These are phyloP conservation scores for Pollachius pollachius DNA, from an alignment of 2,113 vertebrate species.

Conservation along the genomic window DNA sequence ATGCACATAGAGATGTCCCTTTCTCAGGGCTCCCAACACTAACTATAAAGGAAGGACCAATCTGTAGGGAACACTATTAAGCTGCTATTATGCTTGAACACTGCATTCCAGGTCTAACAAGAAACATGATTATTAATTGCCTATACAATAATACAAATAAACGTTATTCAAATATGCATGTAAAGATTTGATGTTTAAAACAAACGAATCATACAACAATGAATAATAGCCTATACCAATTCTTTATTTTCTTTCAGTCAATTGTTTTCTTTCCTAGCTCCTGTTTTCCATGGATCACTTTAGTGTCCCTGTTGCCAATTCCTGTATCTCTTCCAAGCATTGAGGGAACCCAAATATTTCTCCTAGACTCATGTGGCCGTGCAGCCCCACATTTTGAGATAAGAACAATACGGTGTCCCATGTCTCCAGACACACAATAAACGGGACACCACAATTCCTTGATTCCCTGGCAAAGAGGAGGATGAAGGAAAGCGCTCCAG, in stretches of 20 bases:
- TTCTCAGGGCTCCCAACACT: too few species aligned
- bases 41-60: too few species aligned
- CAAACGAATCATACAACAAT: background rate
- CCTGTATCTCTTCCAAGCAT: constrained; percentile 32
- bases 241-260: background rate
- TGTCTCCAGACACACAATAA: constrained; percentile 58
- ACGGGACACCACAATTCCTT: constrained; percentile 33
- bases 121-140: too few species aligned
- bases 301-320: constrained; percentile 23
- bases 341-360: constrained; percentile 57
- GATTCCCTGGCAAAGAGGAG: constrained; percentile 39
- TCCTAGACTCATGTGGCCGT: constrained; percentile 31
- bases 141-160: too few species aligned
- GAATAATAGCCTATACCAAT: background rate
- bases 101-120: too few species aligned
- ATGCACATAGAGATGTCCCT: too few species aligned
- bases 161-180: too few species aligned
- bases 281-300: constrained; percentile 31
- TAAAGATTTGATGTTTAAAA: too few species aligned
- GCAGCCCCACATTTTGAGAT: constrained; percentile 42
- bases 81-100: too few species aligned
- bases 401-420: constrained; percentile 46
- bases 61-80: too few species aligned
- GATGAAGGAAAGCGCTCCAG: constrained; percentile 14
- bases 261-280: constrained; percentile 16